Base-by-base conservation (phyloP, 2,113 vertebrate species). In the Martes martes region DNA sequence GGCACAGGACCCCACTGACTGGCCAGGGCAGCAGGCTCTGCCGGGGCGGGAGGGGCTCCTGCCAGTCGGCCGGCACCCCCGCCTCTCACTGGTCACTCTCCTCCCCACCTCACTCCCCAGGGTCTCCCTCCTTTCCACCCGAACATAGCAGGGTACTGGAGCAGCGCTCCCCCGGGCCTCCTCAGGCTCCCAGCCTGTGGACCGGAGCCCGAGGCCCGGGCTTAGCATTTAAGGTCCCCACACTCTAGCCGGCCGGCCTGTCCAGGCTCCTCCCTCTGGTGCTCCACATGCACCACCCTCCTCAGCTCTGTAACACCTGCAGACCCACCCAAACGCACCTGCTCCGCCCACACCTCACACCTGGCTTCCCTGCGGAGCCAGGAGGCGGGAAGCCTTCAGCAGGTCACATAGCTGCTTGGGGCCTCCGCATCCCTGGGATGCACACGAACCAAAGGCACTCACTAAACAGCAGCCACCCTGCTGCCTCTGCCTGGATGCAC, bases 341-440 rank as follows among this genome's bases (percentile, higher is more conserved):
- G 88, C 26, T n/a, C 55, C 0, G 0, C 26, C 63, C 45, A 8
- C 21, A 26, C 52, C 16, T 1, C 0, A 4, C 24, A 55, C 52
- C 18, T 5, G 24, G 1, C 0, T n/a, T 11, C 42, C 33, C 84
- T 52, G 50, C 73, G 26, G 3, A 45, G 73, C 74, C 74, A 31
- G 14, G 74, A 76, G n/a, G 21, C 1, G 6, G 13, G 18, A 23
- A 28, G 24, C 24, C 59, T 33, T 19, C 23, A 7, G 4, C 13
- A 28, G n/a, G 80, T 36, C 67, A 11, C 3, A 11, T 0, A 15
- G 65, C 21, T 0, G 7, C 9, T 2, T 0, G 7, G 50, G 7
- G 33, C 18, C 31, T n/a, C n/a, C 9, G 2, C 0, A 39, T 4
- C 13, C 2, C 76, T 42, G 8, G 13, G 28, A 55, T 7, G 57